phyloP scores from a whole-genome alignment of 2,113 vertebrate genomes.

The Myiozetetes cayanensis region DNA sequence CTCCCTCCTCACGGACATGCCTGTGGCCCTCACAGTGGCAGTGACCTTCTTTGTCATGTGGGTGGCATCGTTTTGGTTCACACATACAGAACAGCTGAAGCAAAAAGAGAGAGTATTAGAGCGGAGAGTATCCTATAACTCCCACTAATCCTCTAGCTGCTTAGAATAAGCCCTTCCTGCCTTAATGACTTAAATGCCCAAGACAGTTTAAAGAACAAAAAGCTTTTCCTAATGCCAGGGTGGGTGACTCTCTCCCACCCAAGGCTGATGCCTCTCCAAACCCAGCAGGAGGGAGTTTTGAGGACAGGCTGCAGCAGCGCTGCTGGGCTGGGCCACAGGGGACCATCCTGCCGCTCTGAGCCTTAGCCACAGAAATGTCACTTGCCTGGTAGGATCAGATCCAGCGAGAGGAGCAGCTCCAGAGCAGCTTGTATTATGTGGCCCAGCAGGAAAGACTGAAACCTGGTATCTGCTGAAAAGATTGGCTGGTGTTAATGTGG shows the following conservation, averaged over 20 bases:
- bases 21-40: not conserved
- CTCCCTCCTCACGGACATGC: not conserved
- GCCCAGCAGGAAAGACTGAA: not conserved
- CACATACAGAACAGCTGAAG: not conserved
- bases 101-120: not conserved
- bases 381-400: not conserved
- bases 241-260: not conserved
- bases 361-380: not conserved
- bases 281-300: not conserved
- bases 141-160: conserved; percentile 33
- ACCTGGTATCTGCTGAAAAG: not conserved
- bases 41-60: not conserved
- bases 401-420: not conserved
- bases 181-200: conserved; percentile 40
- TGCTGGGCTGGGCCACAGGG: accelerated
- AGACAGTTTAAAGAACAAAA: conserved; percentile 41
- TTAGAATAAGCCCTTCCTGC: conserved; percentile 51
- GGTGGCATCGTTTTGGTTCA: not conserved
- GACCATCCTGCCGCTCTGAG: not conserved
- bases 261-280: not conserved
- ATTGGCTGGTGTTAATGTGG: not conserved
- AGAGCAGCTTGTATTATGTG: not conserved
- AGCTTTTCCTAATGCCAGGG: not conserved
- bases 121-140: not conserved
- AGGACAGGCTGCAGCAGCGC: not conserved